phyloP scores from a whole-genome alignment of 2,113 vertebrate species.

The Eudorcas thomsonii region DNA sequence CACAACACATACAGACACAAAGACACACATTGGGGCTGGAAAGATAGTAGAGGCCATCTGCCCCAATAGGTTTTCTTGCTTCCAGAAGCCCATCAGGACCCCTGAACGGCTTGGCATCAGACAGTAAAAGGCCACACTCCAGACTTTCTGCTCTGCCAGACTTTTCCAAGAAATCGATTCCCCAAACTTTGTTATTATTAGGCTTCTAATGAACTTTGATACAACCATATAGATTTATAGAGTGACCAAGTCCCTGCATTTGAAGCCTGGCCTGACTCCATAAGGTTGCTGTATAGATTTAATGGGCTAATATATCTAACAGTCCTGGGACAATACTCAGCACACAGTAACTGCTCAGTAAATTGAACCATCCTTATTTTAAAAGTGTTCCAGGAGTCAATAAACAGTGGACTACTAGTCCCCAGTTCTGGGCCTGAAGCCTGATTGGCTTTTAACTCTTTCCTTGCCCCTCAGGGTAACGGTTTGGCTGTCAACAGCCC shows the following conservation, averaged over 20 bases:
- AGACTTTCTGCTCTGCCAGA: not conserved
- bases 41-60: not conserved
- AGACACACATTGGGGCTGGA: not conserved
- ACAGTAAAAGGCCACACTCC: not conserved
- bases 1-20: rapidly evolving
- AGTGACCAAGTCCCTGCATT: not conserved
- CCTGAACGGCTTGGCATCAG: not conserved
- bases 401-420: not conserved
- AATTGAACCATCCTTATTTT: not conserved
- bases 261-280: not conserved
- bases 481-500: slow-evolving; percentile 86
- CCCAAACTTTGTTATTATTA: not conserved
- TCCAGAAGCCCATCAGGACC: not conserved
- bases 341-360: not conserved
- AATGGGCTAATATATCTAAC: not conserved
- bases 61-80: not conserved
- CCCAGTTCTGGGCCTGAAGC: not conserved
- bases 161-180: not conserved
- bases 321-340: not conserved
- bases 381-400: not conserved
- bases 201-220: not conserved
- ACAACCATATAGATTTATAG: not conserved
- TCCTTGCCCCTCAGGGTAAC: slow-evolving; percentile 74
- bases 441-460: not conserved
- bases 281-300: not conserved